Percentiles rank a stretch among this genome's conserved stretches.
phyloP scores from a whole-genome alignment of 2,113 vertebrate species.

The Tragelaphus scriptus region DNA sequence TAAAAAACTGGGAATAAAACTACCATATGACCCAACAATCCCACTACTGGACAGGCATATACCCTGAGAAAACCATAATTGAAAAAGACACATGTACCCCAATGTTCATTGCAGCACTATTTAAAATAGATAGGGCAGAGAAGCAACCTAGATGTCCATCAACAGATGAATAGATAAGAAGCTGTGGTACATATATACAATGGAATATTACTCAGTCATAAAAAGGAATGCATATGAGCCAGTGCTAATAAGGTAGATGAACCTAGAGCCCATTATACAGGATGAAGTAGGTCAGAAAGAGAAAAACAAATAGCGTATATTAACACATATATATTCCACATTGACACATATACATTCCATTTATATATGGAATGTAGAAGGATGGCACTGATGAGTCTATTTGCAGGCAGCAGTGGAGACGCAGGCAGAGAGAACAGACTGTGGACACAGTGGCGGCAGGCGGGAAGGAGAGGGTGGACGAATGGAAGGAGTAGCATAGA shows the following conservation, averaged over 20 bases:
- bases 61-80: not conserved
- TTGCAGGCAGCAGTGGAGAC: not conserved
- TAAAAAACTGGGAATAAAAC: not conserved
- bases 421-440: not conserved
- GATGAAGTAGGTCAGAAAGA: not conserved
- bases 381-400: not conserved
- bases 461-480: fast-evolving
- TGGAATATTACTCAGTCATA: not conserved
- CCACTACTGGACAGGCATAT: not conserved
- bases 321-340: not conserved
- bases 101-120: not conserved
- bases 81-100: not conserved
- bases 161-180: not conserved
- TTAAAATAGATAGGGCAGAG: not conserved
- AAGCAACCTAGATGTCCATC: not conserved
- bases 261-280: not conserved
- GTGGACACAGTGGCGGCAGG: not conserved
- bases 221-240: not conserved
- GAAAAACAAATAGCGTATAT: not conserved
- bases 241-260: not conserved
- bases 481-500: not conserved
- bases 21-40: not conserved
- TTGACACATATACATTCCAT: not conserved
- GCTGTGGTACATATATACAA: not conserved
- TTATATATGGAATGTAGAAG: not conserved